phyloP scores from a whole-genome alignment of 1,140 invertebrate species.

The Cataglyphis hispanica region DNA sequence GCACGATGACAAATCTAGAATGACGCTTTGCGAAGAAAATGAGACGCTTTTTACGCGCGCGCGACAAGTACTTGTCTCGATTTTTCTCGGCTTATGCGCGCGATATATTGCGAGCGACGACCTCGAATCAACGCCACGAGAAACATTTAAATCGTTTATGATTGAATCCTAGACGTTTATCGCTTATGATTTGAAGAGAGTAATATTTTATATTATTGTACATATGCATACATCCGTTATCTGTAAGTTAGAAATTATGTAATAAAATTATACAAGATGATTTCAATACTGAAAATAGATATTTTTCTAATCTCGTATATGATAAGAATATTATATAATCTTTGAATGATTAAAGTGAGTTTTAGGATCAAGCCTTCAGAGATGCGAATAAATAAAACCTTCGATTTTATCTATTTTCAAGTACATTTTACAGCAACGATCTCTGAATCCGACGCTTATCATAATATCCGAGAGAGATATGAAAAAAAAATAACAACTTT shows the following conservation, averaged over 20 bases:
- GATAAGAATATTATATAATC: not conserved
- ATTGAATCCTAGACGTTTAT: not conserved
- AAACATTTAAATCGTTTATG: not conserved
- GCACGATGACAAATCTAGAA: conserved; percentile 33
- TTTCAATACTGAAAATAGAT: not conserved
- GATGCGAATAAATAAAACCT: not conserved
- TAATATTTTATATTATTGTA: conserved; percentile 10
- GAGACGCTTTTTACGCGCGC: conserved; percentile 36
- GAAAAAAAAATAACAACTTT: not conserved
- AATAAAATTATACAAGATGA: not conserved
- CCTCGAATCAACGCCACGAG: not conserved
- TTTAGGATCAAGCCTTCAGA: not conserved
- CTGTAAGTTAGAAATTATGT: not conserved
- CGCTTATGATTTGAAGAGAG: not conserved
- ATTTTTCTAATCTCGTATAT: not conserved
- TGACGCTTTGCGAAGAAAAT: conserved; percentile 51
- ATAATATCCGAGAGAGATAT: not conserved
- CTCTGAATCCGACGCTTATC: not conserved
- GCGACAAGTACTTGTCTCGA: not conserved
- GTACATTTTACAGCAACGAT: conserved; percentile 1
- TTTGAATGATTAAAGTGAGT: not conserved
- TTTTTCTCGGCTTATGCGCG: conserved; percentile 23
- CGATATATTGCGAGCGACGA: conserved; percentile 1
- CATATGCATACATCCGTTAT: not conserved
- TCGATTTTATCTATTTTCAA: not conserved